Conservation (phyloP, 2,888 invertebrate species). For the Orthosia incerta region DNA sequence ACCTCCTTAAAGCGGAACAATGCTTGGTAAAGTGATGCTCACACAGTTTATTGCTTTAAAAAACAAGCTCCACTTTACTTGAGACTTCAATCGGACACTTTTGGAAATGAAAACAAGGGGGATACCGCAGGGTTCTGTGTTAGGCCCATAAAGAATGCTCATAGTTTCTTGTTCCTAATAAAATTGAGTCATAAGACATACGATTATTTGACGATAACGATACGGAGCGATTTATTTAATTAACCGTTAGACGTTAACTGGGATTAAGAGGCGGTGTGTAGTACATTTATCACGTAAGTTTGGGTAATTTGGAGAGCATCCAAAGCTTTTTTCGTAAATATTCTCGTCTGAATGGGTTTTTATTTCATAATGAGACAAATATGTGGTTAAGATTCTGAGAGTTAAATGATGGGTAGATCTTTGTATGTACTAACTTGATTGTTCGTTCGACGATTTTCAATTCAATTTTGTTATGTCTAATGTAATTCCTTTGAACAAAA, state of each 20-base stretch:
- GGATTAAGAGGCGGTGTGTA: slow-evolving; percentile 75
- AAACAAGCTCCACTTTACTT: slow-evolving; percentile 59
- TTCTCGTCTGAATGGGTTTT: slow-evolving; percentile 58
- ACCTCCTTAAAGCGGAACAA: slow-evolving; percentile 64
- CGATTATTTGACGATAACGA: slow-evolving; percentile 64
- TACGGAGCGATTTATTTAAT: slow-evolving; percentile 77
- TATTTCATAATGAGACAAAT: slow-evolving; percentile 59
- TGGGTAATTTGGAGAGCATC: slow-evolving; percentile 81
- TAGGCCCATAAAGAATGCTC: slow-evolving; percentile 58
- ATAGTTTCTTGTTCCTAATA: slow-evolving; percentile 22
- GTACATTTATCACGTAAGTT: slow-evolving; percentile 79
- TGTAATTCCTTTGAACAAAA: slow-evolving; percentile 1
- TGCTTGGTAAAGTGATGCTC: slow-evolving; percentile 52
- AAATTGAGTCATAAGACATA: slow-evolving; percentile 51
- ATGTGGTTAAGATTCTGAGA: slow-evolving; percentile 51
- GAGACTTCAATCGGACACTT: slow-evolving; percentile 63
- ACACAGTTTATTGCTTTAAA: slow-evolving; percentile 64
- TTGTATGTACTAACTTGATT: neutral
- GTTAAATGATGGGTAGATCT: slow-evolving; percentile 20
- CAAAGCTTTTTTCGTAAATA: slow-evolving; percentile 76
- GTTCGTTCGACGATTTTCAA: neutral
- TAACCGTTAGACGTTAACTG: slow-evolving; percentile 73
- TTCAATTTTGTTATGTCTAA: slow-evolving; percentile 1
- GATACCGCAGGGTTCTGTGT: slow-evolving; percentile 65
- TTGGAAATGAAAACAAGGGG: slow-evolving; percentile 58